A percentile compares a stretch with the other conserved stretches of the same genome.
Conservation (phyloP, 2,888 invertebrate species). For the Entomobrya proxima region DNA sequence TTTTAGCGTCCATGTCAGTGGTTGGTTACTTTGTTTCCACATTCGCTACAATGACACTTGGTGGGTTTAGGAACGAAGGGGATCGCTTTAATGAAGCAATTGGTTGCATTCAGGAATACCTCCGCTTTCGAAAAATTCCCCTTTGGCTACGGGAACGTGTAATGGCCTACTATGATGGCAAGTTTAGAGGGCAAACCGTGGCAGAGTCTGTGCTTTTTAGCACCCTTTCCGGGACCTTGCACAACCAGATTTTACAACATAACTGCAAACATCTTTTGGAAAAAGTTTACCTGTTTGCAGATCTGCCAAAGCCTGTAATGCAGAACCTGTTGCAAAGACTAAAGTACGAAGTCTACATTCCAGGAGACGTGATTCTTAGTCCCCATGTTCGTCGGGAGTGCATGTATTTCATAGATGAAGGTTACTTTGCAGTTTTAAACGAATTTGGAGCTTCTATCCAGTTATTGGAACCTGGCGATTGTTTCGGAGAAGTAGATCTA, state of each 20-base stretch:
- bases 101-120: slow-evolving; percentile 61
- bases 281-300: slow-evolving; percentile 80
- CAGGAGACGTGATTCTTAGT: slow-evolving; percentile 81
- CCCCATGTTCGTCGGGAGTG: slow-evolving; percentile 82
- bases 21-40: slow-evolving; percentile 58
- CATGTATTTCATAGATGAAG: slow-evolving; percentile 83
- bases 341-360: slow-evolving; percentile 81
- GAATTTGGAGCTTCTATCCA: slow-evolving; percentile 76
- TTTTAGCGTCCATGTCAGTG: slow-evolving; percentile 50
- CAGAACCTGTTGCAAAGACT: slow-evolving; percentile 80
- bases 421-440: slow-evolving; percentile 79
- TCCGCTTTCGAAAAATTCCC: slow-evolving; percentile 70
- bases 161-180: slow-evolving; percentile 63
- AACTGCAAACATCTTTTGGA: slow-evolving; percentile 80
- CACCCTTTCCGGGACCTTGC: slow-evolving; percentile 59
- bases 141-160: slow-evolving; percentile 60
- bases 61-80: slow-evolving; percentile 2
- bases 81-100: slow-evolving; percentile 39
- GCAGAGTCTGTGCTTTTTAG: slow-evolving; percentile 58
- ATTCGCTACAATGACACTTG: slow-evolving; percentile 51
- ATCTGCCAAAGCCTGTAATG: slow-evolving; percentile 79
- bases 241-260: slow-evolving; percentile 80
- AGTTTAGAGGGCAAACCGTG: slow-evolving; percentile 57
- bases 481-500: slow-evolving; percentile 83
- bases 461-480: slow-evolving; percentile 81